phyloP scores from a whole-genome alignment of 1,140 invertebrate species.

The Trigoniulus corallinus region DNA sequence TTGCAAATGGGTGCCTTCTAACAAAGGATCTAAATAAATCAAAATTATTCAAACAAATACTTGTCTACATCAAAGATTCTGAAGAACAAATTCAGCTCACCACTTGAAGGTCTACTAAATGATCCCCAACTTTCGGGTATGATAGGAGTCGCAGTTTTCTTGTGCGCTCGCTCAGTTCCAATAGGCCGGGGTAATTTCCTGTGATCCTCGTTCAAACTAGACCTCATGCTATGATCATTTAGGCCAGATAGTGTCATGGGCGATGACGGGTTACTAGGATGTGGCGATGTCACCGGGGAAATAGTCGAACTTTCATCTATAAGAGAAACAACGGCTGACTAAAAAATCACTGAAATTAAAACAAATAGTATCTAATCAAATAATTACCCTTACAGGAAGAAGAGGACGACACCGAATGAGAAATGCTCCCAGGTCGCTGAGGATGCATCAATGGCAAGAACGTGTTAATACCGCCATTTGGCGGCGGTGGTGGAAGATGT shows the following conservation, averaged over 20 bases:
- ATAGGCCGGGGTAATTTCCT: constrained; percentile 18
- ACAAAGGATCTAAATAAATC: not conserved
- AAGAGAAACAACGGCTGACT: not conserved
- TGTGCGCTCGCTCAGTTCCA: constrained; percentile 20
- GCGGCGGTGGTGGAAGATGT: not conserved
- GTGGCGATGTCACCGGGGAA: constrained; percentile 12
- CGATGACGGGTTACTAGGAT: constrained; percentile 15
- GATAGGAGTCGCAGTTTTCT: constrained; percentile 11
- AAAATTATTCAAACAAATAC: not conserved
- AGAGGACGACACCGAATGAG: constrained; percentile 13
- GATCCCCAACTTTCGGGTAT: not conserved
- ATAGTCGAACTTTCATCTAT: constrained; percentile 12
- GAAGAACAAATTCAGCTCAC: not conserved
- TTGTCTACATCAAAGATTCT: not conserved
- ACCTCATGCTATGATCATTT: constrained; percentile 1
- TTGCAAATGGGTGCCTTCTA: not conserved
- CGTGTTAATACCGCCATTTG: not conserved
- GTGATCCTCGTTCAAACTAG: constrained; percentile 10
- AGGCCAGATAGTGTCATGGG: constrained; percentile 2
- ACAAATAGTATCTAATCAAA: no score
- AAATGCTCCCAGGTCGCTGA: constrained; percentile 10
- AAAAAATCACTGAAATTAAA: no score
- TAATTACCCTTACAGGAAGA: no score
- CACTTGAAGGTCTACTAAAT: not conserved
- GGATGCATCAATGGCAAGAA: constrained; percentile 10